Percentiles rank a stretch among this genome's conserved stretches.
Conservation (phyloP, 2,888 invertebrate genomes). For the Melikaiella ostensackeni region DNA sequence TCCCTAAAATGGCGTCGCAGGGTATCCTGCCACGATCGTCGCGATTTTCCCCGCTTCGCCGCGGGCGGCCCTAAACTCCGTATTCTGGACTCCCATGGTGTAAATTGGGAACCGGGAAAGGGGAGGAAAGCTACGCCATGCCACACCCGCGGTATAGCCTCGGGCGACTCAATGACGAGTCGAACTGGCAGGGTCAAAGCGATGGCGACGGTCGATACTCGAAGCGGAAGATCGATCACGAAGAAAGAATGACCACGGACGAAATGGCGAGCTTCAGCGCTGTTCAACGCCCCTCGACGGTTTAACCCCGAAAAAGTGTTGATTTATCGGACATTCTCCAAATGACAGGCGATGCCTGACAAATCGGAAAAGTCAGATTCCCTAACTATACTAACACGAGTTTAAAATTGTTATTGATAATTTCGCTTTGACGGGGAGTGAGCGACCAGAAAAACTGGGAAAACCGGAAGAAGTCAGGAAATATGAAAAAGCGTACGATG, state of each 20-base stretch:
- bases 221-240: slow-evolving; percentile 33
- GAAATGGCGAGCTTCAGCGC: slow-evolving; percentile 3
- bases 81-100: slow-evolving; percentile 40
- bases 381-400: background rate
- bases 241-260: slow-evolving; percentile 27
- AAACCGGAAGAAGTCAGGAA: too few species aligned
- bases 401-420: background rate
- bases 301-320: background rate
- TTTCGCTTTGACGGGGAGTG: too few species aligned
- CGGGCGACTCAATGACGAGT: slow-evolving; percentile 31
- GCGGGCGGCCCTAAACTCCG: slow-evolving; percentile 42
- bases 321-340: background rate
- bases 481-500: too few species aligned
- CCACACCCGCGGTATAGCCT: slow-evolving; percentile 29
- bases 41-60: slow-evolving; percentile 43
- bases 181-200: slow-evolving; percentile 33
- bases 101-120: slow-evolving; percentile 31
- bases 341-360: background rate
- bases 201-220: slow-evolving; percentile 32
- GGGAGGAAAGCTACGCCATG: slow-evolving; percentile 26
- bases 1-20: slow-evolving; percentile 38
- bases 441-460: too few species aligned
- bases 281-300: background rate
- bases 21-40: slow-evolving; percentile 41
- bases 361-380: background rate